phyloP scores from a whole-genome alignment of 1,140 invertebrate species.

The Lamellibrachia luymesi region DNA sequence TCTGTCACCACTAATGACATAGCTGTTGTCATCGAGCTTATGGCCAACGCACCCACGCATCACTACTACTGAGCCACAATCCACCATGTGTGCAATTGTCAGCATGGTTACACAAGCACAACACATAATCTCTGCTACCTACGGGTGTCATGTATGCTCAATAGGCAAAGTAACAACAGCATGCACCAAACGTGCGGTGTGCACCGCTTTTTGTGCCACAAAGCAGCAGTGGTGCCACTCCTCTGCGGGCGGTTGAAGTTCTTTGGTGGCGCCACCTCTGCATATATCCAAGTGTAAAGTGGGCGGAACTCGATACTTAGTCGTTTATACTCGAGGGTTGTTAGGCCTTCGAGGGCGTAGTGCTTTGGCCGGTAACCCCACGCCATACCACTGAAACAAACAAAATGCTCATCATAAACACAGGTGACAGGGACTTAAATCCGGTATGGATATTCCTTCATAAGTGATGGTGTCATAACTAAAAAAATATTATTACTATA shows the following conservation, averaged over 20 bases:
- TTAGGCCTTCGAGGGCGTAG: conserved; percentile 15
- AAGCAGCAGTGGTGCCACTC: neutral
- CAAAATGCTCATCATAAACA: neutral
- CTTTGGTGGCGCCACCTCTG: neutral
- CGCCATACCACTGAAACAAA: neutral
- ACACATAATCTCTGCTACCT: neutral
- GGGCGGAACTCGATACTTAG: conserved; percentile 9
- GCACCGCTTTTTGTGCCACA: neutral
- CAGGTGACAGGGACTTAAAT: neutral
- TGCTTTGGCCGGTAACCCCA: conserved; percentile 15
- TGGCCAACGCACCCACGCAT: neutral
- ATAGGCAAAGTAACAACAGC: neutral
- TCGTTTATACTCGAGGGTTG: neutral
- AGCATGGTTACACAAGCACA: neutral
- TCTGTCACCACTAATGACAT: neutral
- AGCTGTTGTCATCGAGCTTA: neutral
- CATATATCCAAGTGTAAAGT: conserved; percentile 8
- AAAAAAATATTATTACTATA: neutral
- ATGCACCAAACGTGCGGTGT: neutral
- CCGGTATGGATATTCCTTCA: no score
- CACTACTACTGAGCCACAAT: neutral
- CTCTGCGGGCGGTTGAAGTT: neutral
- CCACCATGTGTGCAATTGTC: no score
- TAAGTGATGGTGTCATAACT: no score
- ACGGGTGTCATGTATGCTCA: neutral